Evolutionary conservation across 1,140 invertebrate species (phyloP).

Genomic region (Leptoteleia sp.): DNA sequence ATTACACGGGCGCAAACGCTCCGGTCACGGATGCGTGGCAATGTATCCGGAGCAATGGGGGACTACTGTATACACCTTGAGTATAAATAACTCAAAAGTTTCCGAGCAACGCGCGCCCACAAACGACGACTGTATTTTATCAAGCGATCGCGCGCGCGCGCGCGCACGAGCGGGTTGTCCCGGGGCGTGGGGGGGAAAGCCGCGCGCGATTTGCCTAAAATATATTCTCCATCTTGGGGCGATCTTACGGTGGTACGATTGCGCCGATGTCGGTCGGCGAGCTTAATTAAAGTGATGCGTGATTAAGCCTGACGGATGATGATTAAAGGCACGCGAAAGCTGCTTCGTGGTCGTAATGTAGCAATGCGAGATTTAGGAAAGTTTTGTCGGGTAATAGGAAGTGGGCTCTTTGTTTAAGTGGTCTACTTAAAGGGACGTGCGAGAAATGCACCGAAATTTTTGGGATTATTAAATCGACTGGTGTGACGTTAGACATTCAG

Average conservation of each 20-base stretch:
- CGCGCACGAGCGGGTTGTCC: too few species aligned
- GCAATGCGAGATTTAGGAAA: too few species aligned
- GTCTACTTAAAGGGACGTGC: too few species aligned
- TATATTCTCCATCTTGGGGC: constrained; percentile 28
- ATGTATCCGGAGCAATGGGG: constrained; percentile 45
- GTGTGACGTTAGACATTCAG: too few species aligned
- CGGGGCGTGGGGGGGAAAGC: too few species aligned
- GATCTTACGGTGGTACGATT: constrained; percentile 19
- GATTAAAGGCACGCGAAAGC: constrained; percentile 16
- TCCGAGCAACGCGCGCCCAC: constrained; percentile 35
- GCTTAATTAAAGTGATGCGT: constrained; percentile 35
- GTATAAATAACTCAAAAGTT: constrained; percentile 70
- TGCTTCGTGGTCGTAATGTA: too few species aligned
- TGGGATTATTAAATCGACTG: too few species aligned
- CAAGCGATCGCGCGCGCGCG: constrained; percentile 33
- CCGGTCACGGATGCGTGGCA: constrained; percentile 50
- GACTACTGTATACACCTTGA: constrained; percentile 52
- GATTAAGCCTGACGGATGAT: constrained; percentile 42
- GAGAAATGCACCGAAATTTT: too few species aligned
- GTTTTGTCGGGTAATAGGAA: too few species aligned
- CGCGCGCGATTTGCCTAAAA: constrained; percentile 31
- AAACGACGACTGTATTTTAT: constrained; percentile 49
- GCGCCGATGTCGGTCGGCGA: constrained; percentile 3
- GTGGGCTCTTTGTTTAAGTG: too few species aligned
- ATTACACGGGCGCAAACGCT: constrained; percentile 63